A percentile compares a stretch with the other conserved stretches of the same genome.
Evolutionary conservation across 2,888 invertebrate species (phyloP).

Genomic region (Endotricha flammealis): DNA sequence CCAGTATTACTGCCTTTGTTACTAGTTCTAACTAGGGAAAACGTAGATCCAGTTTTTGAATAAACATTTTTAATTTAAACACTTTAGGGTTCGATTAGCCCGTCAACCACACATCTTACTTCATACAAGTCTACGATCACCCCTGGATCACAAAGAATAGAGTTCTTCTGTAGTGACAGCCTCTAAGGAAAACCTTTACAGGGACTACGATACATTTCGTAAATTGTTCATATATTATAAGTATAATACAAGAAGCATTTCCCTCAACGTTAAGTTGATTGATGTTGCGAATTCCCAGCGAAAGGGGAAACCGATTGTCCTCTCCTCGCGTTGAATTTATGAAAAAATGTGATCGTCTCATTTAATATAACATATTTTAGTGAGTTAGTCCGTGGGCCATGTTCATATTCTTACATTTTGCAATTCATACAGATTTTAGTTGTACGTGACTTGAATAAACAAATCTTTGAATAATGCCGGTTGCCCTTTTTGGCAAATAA

Average conservation of each 20-base stretch:
- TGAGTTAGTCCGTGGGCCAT: background rate
- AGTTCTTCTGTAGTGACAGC: too few species aligned
- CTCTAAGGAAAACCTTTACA: too few species aligned
- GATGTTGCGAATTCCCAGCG: background rate
- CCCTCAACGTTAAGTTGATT: background rate
- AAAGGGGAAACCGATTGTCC: slow-evolving; percentile 1
- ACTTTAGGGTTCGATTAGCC: too few species aligned
- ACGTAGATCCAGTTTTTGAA: too few species aligned
- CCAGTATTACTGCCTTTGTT: slow-evolving; percentile 2
- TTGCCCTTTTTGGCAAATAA: slow-evolving; percentile 13
- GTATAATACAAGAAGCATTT: too few species aligned
- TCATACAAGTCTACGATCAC: too few species aligned
- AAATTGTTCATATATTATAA: too few species aligned
- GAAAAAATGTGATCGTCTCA: background rate
- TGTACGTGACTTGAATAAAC: slow-evolving; percentile 9
- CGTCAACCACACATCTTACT: too few species aligned
- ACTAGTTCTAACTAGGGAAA: too few species aligned
- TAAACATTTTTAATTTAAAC: too few species aligned
- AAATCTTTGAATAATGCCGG: slow-evolving; percentile 12
- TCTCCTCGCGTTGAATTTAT: background rate
- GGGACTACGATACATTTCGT: too few species aligned
- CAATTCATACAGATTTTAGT: slow-evolving; percentile 6
- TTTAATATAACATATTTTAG: background rate
- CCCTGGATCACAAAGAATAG: too few species aligned
- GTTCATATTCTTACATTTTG: background rate